Percentiles rank a stretch among this genome's conserved stretches.
Evolutionary conservation across 2,888 invertebrate species (phyloP).

Genomic region (Agonum fuliginosum): DNA sequence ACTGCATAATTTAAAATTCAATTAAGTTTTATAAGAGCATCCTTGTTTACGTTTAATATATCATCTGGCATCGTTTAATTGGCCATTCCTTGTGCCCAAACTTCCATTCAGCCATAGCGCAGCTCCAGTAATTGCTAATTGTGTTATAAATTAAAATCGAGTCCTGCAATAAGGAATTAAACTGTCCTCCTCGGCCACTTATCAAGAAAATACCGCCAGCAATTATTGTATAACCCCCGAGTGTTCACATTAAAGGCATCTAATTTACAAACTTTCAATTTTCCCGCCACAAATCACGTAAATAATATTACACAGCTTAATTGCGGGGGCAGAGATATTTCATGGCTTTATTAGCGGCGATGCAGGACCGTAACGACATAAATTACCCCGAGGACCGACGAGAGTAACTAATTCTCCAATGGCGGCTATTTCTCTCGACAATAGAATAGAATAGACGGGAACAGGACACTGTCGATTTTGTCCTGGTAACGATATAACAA

Average conservation of each 20-base stretch:
- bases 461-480: slow-evolving; percentile 6
- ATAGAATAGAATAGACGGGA: background rate
- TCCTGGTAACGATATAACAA: slow-evolving; percentile 24
- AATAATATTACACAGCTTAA: slow-evolving; percentile 36
- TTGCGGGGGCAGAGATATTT: slow-evolving; percentile 23
- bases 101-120: no score
- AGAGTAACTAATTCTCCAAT: slow-evolving; percentile 1
- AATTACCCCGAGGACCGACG: background rate
- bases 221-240: slow-evolving; percentile 12
- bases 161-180: background rate
- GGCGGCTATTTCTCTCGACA: background rate
- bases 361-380: slow-evolving; percentile 9
- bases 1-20: no score
- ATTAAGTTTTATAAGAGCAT: no score
- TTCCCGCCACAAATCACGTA: slow-evolving; percentile 17
- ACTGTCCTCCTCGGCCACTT: background rate
- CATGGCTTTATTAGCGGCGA: slow-evolving; percentile 26
- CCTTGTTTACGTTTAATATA: no score
- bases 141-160: background rate
- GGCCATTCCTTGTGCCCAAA: no score
- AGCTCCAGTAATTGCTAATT: background rate
- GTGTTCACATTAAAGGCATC: slow-evolving; percentile 9
- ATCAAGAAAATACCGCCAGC: slow-evolving; percentile 1
- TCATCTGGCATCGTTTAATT: no score
- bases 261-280: slow-evolving; percentile 45